Conservation (phyloP, 1,140 invertebrate species). For the Pogonomyrmex californicus region DNA sequence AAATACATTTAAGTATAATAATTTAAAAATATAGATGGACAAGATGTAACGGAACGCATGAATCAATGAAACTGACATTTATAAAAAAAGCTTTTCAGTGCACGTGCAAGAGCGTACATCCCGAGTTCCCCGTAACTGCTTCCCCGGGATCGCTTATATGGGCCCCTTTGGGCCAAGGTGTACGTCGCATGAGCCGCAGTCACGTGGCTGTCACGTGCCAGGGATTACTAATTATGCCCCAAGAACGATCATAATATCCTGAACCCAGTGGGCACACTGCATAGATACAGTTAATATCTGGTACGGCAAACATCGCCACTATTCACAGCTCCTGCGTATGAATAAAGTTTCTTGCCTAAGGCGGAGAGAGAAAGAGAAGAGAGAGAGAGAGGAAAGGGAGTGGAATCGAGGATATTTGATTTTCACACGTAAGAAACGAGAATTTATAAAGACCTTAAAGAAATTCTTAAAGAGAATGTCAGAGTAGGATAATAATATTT, state of each 20-base stretch:
- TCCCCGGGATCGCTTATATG: conserved; percentile 47
- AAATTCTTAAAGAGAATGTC: conserved; percentile 1
- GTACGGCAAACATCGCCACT: conserved; percentile 81
- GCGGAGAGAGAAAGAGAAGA: neutral
- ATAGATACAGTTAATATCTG: conserved; percentile 86
- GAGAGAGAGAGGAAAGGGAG: no score
- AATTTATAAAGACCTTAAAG: conserved; percentile 17
- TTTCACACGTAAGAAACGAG: conserved; percentile 83
- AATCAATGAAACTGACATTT: conserved; percentile 54
- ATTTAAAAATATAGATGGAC: neutral
- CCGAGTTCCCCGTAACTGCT: neutral
- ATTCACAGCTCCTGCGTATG: conserved; percentile 76
- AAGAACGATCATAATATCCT: conserved; percentile 85
- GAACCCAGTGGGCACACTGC: conserved; percentile 77
- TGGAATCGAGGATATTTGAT: conserved; percentile 81
- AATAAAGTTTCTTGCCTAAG: conserved; percentile 80
- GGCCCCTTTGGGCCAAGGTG: conserved; percentile 67
- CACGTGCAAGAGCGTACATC: conserved; percentile 42
- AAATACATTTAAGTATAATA: neutral
- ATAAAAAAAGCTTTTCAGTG: conserved; percentile 2
- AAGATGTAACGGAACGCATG: conserved; percentile 26
- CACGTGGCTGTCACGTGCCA: conserved; percentile 83
- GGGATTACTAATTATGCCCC: conserved; percentile 86
- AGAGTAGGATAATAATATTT: conserved; percentile 7
- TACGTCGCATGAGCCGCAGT: conserved; percentile 74